phyloP scores from a whole-genome alignment of 1,140 invertebrate species.

The Mizuhopecten yessoensis region DNA sequence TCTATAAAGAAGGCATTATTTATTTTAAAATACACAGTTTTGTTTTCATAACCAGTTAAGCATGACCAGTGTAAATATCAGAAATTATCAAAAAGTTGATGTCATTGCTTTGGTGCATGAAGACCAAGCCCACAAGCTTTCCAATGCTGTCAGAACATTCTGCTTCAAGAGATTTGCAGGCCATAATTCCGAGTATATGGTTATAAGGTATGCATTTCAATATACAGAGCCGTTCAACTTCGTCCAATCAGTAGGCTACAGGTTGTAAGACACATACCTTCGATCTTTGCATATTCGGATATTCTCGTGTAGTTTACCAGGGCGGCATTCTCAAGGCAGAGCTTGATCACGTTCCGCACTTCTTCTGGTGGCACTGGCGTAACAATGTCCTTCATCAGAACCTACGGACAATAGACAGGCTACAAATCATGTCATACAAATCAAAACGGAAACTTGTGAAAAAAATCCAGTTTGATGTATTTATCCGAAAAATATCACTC shows the following conservation, averaged over 20 bases:
- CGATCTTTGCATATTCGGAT: conserved; percentile 98
- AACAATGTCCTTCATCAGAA: conserved; percentile 99
- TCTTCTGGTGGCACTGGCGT: conserved; percentile 99
- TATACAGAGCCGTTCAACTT: neutral
- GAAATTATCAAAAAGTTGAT: no score
- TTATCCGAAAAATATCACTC: no score
- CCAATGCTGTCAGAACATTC: no score
- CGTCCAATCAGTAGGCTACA: neutral
- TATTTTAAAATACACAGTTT: no score
- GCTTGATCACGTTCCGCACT: conserved; percentile 97
- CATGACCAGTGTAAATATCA: no score
- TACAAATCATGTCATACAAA: no score
- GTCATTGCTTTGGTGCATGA: neutral
- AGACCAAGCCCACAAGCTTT: neutral
- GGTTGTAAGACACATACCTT: conserved; percentile 88
- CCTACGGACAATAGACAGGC: conserved; percentile 81
- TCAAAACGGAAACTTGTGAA: no score
- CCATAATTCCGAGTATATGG: neutral
- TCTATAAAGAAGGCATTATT: neutral
- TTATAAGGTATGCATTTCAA: neutral
- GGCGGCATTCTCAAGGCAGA: conserved; percentile 98
- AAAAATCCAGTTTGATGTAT: no score
- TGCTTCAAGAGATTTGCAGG: no score
- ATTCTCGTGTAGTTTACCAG: conserved; percentile 98
- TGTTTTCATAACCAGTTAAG: no score